phyloP scores from a whole-genome alignment of 2,888 invertebrate genomes.

The Drosophila antonietae region DNA sequence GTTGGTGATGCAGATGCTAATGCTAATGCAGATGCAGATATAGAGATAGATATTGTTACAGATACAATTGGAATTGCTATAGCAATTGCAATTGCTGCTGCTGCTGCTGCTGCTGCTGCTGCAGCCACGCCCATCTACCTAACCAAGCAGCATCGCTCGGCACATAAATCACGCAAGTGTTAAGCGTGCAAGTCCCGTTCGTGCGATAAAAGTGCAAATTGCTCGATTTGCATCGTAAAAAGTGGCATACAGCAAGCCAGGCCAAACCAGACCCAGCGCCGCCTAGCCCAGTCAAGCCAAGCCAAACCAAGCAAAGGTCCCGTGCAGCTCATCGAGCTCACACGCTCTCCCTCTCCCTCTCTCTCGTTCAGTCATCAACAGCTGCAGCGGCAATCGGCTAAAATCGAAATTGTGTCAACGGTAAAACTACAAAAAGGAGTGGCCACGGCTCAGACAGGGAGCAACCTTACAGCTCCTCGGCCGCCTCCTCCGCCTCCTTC shows the following conservation, averaged over 20 bases:
- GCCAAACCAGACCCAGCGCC: neutral
- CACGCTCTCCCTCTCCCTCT: neutral
- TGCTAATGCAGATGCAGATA: neutral
- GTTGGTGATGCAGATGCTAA: neutral
- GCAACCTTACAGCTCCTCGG: neutral
- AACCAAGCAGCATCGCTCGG: constrained; percentile 2
- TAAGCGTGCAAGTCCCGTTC: constrained; percentile 66
- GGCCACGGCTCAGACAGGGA: constrained; percentile 30
- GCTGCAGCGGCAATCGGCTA: constrained; percentile 31
- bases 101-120: neutral
- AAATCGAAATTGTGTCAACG: constrained; percentile 60
- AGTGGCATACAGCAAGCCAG: constrained; percentile 39
- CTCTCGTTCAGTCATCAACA: neutral
- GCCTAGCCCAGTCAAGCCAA: neutral
- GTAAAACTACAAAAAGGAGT: constrained; percentile 66
- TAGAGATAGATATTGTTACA: neutral
- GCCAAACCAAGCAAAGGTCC: neutral
- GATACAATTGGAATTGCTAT: neutral
- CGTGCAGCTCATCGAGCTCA: neutral
- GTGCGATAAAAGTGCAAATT: constrained; percentile 79
- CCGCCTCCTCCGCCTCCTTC: neutral
- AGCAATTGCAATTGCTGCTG: neutral
- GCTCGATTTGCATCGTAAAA: constrained; percentile 78
- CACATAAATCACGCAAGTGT: constrained; percentile 69
- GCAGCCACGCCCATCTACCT: constrained; percentile 1